phyloP scores from a whole-genome alignment of 2,797 vertebrate genomes.

The Semotilus atromaculatus region DNA sequence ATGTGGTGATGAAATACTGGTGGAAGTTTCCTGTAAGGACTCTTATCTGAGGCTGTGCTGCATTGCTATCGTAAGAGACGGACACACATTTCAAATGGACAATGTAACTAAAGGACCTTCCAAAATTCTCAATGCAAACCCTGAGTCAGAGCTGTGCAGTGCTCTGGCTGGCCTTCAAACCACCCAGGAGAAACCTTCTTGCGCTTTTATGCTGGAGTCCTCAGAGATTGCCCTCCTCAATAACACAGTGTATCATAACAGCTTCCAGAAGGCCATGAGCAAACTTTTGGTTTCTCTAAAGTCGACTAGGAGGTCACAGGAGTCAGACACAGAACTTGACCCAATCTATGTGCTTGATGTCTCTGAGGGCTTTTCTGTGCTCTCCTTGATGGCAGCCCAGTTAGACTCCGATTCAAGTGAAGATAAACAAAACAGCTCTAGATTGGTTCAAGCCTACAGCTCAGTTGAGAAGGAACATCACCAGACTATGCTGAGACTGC shows the following conservation, averaged over 20 bases:
- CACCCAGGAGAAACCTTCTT: conserved; percentile 65
- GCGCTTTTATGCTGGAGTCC: conserved; percentile 85
- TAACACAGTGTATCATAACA: conserved; percentile 84
- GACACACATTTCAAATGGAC: conserved; percentile 67
- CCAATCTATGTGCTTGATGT: conserved; percentile 91
- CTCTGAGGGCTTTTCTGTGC: conserved; percentile 94
- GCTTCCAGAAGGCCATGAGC: conserved; percentile 83
- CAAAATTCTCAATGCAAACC: conserved; percentile 61
- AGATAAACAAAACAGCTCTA: background rate
- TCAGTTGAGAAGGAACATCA: conserved; percentile 93
- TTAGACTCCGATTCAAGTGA: conserved; percentile 69
- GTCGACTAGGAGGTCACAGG: conserved; percentile 54
- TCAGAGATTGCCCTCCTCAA: conserved; percentile 93
- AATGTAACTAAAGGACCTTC: conserved; percentile 28
- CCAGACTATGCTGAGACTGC: conserved; percentile 81
- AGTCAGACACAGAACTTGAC: conserved; percentile 64
- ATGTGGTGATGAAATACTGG: conserved; percentile 79
- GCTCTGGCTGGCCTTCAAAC: conserved; percentile 92
- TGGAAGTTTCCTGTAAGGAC: conserved; percentile 91
- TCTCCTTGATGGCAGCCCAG: conserved; percentile 88
- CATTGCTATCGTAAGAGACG: conserved; percentile 75
- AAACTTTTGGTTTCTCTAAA: conserved; percentile 82
- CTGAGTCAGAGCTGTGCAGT: conserved; percentile 90
- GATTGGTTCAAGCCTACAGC: conserved; percentile 87
- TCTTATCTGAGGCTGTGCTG: conserved; percentile 90